Base-by-base conservation (phyloP, 2,113 vertebrate species). In the Rhinogobius similis region DNA sequence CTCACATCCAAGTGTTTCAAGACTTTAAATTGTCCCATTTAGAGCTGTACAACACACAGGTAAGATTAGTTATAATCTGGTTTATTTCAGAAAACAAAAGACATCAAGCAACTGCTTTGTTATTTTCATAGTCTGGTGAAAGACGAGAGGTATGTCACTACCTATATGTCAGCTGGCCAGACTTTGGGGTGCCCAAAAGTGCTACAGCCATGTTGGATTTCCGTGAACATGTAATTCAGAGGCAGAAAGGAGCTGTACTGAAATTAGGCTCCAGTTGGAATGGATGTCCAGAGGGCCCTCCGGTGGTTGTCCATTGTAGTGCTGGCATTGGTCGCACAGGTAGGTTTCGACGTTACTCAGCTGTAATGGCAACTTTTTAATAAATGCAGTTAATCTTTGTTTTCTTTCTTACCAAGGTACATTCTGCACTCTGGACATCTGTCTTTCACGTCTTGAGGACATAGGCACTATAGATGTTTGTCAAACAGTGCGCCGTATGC, bases 391-490 rank as follows among this genome's bases (percentile, higher is more conserved):
- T n/a, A 46, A 13, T 16, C 18, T 26, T 18, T 58, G 12, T 58
- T 27, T 18, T 58, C 1, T 39, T 78, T 43, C 21, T 12, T 36
- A 0, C 43, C 16, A 61, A 94, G 93, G 93, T 67, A 94, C 93
- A 0, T 94, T 94, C 87, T 94, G 93, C 76, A 94, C 93, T 24
- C 86, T 94, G 80, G 93, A 94, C 90, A 94, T 94, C 79, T 94
- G 93, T 75, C 89, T 94, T 69, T 91, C 92, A 20, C 87, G 91
- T 65, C 88, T 94, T 77, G 93, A 93, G 79, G 93, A 94, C 83
- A 90, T 93, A 0, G 90, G 90, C 69, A 92, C 93, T 21, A 90
- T 93, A 65, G 91, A 94, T 58, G 75, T 94, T 62, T 72, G 78
- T 70, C 87, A 92, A 87, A 94, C 93, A 0, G 93, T 94, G 86